Conservation (phyloP, 2,113 vertebrate genomes). For the Cnemophilus loriae region DNA sequence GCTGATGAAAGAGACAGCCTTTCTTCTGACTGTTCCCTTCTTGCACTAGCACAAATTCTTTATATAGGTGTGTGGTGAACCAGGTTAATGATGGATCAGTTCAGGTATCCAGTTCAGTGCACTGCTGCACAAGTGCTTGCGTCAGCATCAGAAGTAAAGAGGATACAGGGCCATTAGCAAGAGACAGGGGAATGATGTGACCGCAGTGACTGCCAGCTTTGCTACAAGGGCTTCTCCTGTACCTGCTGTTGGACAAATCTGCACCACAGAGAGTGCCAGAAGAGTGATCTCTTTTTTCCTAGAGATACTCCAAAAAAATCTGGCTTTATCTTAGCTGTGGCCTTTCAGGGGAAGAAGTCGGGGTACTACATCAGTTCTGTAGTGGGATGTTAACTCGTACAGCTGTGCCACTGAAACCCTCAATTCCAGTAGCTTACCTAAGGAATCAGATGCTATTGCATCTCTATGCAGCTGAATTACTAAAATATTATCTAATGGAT, state of each 20-base stretch:
- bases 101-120: not conserved
- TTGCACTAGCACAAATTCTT: constrained; percentile 17
- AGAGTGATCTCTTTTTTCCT: not conserved
- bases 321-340: not conserved
- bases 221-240: not conserved
- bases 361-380: not conserved
- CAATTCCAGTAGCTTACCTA: not conserved
- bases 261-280: not conserved
- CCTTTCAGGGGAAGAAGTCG: not conserved
- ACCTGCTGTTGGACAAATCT: not conserved
- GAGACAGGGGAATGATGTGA: not conserved
- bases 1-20: not conserved
- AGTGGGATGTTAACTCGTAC: not conserved
- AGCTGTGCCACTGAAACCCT: not conserved
- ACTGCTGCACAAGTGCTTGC: not conserved
- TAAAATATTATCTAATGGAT: not conserved
- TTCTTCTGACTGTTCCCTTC: not conserved
- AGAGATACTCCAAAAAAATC: not conserved
- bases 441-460: not conserved
- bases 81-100: constrained; percentile 54
- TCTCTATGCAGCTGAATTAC: not conserved
- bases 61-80: not conserved
- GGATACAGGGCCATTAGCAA: not conserved
- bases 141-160: not conserved
- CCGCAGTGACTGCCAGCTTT: not conserved